phyloP scores from a whole-genome alignment of 2,797 vertebrate species.

The Tenualosa ilisha region DNA sequence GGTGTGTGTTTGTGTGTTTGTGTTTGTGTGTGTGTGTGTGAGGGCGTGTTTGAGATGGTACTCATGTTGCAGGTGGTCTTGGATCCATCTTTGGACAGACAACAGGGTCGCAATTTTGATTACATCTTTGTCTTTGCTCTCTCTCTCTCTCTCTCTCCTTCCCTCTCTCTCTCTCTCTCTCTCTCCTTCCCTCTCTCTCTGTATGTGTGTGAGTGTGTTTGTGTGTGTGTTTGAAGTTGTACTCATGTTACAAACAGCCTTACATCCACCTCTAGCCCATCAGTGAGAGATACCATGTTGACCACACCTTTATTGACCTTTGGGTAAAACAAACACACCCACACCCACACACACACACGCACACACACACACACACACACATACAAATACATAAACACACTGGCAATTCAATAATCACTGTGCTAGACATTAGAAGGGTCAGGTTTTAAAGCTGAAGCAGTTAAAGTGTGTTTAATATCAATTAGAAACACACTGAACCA shows the following conservation, averaged over 20 bases:
- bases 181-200: neutral
- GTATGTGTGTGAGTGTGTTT: neutral
- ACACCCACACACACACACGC: neutral
- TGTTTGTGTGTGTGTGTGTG: neutral
- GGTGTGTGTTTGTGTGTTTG: slow-evolving; percentile 16
- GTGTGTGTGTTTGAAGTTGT: neutral
- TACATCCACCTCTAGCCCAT: neutral
- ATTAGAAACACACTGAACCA: neutral
- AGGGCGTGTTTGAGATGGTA: neutral
- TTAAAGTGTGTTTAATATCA: neutral
- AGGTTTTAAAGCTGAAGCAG: neutral
- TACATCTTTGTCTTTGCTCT: neutral
- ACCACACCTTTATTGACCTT: neutral
- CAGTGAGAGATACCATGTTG: neutral
- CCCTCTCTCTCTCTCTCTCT: neutral
- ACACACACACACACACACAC: neutral
- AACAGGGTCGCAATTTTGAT: neutral
- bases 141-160: too few relatives aligned
- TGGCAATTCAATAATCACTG: neutral
- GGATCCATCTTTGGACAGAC: neutral
- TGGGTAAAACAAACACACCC: slow-evolving; percentile 4
- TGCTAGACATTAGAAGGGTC: neutral
- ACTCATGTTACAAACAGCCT: neutral
- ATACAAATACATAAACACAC: neutral
- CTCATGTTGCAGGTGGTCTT: neutral